Percentiles rank a stretch among this genome's conserved stretches.
phyloP scores from a whole-genome alignment of 2,888 invertebrate species.

The Scaptomyza parva region DNA sequence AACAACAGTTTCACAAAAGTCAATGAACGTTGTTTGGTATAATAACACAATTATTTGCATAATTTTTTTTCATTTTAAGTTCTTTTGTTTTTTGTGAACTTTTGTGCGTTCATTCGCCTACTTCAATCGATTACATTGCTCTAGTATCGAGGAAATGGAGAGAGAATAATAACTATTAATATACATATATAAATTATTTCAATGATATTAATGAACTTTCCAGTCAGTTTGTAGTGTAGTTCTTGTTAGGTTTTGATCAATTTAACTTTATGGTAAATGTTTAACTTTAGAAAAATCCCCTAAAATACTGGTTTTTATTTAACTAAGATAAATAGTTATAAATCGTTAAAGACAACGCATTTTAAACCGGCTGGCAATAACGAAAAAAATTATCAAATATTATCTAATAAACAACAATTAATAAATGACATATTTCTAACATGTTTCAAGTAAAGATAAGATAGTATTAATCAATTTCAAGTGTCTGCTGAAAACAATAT shows the following conservation, averaged over 20 bases:
- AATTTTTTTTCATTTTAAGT: conserved; percentile 6
- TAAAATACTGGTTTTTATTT: conserved; percentile 10
- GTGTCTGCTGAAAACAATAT: neutral
- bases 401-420: neutral
- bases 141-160: neutral
- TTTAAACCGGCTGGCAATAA: neutral
- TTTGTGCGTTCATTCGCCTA: conserved; percentile 21
- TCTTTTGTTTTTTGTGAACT: conserved; percentile 6
- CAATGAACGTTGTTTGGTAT: conserved; percentile 58
- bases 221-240: neutral
- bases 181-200: neutral
- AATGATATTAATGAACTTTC: neutral
- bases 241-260: neutral
- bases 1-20: conserved; percentile 28
- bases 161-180: neutral
- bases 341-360: neutral
- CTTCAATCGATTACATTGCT: neutral
- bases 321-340: neutral
- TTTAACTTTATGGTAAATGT: too few relatives aligned
- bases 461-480: neutral
- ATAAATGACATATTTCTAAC: neutral
- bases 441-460: neutral
- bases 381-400: too few relatives aligned
- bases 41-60: conserved; percentile 54
- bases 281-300: neutral